phyloP scores from a whole-genome alignment of 2,113 vertebrate species.

The Dolichallabes microphthalmus region DNA sequence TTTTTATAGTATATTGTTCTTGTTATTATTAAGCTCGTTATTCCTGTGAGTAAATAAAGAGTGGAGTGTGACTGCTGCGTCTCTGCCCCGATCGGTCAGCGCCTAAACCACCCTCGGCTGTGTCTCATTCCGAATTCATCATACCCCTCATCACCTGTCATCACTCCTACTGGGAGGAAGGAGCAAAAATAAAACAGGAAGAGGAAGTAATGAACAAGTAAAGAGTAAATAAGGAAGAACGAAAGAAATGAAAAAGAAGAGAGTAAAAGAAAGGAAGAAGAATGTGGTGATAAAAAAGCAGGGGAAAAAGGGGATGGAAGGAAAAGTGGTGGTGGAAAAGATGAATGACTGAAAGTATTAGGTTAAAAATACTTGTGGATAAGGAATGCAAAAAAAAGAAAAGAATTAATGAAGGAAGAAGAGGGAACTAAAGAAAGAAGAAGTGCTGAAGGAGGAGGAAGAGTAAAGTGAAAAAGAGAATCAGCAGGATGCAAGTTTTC shows the following conservation, averaged over 20 bases:
- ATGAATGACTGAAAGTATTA: no score
- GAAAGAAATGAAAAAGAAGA: neutral
- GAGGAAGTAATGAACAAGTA: neutral
- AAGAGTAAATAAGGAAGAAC: neutral
- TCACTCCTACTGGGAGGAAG: neutral
- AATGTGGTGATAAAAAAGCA: neutral
- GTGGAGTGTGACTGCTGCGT: neutral
- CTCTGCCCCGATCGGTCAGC: neutral
- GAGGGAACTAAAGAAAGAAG: neutral
- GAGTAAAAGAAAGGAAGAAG: neutral
- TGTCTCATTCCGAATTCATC: slow-evolving; percentile 10
- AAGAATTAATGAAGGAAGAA: neutral
- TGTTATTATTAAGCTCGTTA: neutral
- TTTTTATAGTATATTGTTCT: neutral
- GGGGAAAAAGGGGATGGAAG: no score
- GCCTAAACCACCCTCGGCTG: neutral
- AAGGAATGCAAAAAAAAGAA: neutral
- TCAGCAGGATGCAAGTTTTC: neutral
- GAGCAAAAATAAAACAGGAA: neutral
- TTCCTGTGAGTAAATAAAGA: neutral
- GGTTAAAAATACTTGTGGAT: neutral
- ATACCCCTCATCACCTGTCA: slow-evolving; percentile 3
- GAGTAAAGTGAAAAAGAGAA: neutral
- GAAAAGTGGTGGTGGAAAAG: neutral
- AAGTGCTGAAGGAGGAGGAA: neutral